These are phyloP conservation scores for Auanema sp. DNA, from an alignment of 2,888 invertebrate genomes.

Conservation along the genomic window DNA sequence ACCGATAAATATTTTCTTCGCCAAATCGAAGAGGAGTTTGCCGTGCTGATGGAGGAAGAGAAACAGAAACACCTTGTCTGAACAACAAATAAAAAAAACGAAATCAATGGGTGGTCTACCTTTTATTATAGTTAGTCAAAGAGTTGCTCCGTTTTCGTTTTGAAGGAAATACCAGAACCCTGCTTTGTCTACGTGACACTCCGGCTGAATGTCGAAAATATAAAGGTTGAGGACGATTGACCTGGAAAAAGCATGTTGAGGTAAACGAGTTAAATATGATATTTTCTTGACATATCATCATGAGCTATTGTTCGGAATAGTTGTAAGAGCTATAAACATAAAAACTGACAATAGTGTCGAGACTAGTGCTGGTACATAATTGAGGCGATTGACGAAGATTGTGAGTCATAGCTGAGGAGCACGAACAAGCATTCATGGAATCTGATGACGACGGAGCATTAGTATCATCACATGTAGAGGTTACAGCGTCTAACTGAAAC, in stretches of 20 bases:
- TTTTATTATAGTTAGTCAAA: slow-evolving; percentile 40
- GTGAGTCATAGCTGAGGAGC: slow-evolving; percentile 30
- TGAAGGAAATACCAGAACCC: slow-evolving; percentile 31
- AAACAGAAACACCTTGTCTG: slow-evolving; percentile 41
- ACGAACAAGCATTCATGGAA: slow-evolving; percentile 34
- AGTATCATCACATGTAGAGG: slow-evolving; percentile 5
- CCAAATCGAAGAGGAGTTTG: slow-evolving; percentile 44
- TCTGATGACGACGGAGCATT: slow-evolving; percentile 19
- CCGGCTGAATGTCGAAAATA: slow-evolving; percentile 40
- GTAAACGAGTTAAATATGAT: neutral
- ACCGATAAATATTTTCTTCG: slow-evolving; percentile 33
- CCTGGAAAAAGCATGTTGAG: slow-evolving; percentile 14
- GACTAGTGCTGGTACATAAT: slow-evolving; percentile 36
- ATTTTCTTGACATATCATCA: neutral
- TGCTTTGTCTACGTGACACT: slow-evolving; percentile 35
- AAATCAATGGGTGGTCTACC: slow-evolving; percentile 17
- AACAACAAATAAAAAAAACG: neutral
- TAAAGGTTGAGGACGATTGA: slow-evolving; percentile 36
- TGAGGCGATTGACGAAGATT: slow-evolving; percentile 30
- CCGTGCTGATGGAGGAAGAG: slow-evolving; percentile 43
- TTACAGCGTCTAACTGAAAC: slow-evolving; percentile 14
- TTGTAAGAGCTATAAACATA: neutral
- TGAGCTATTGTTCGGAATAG: neutral
- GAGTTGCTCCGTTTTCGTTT: slow-evolving; percentile 44
- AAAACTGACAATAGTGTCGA: slow-evolving; percentile 34